phyloP scores from a whole-genome alignment of 2,888 invertebrate genomes.

The Mimumesa dahlbomi region DNA sequence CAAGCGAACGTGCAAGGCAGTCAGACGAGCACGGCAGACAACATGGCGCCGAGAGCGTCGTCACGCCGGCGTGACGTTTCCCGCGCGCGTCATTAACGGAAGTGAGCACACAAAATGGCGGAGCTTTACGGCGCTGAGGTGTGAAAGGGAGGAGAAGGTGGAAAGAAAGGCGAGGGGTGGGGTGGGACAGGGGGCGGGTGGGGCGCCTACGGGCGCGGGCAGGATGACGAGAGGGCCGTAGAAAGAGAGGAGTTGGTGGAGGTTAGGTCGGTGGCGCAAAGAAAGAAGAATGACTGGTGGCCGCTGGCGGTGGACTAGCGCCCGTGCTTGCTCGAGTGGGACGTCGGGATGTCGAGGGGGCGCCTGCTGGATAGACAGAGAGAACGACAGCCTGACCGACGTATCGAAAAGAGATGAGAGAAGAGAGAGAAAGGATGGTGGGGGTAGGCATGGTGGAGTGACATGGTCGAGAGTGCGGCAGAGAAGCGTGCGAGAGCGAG shows the following conservation, averaged over 20 bases:
- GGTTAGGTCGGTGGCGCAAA: conserved; percentile 70
- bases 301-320: conserved; percentile 65
- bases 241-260: conserved; percentile 61
- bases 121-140: conserved; percentile 72
- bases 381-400: conserved; percentile 22
- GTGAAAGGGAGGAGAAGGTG: conserved; percentile 70
- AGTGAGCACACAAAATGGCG: conserved; percentile 79
- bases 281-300: conserved; percentile 74
- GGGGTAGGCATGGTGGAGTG: conserved; percentile 22
- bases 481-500: conserved; percentile 7
- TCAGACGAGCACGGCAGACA: conserved; percentile 76
- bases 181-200: conserved; percentile 30
- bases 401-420: conserved; percentile 10
- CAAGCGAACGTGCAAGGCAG: conserved; percentile 47
- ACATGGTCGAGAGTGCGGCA: conserved; percentile 7
- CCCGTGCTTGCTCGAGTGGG: conserved; percentile 52
- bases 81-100: conserved; percentile 78
- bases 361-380: conserved; percentile 34
- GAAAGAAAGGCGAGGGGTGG: conserved; percentile 17
- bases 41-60: conserved; percentile 79
- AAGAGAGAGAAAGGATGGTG: conserved; percentile 20
- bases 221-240: conserved; percentile 55
- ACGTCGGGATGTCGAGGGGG: conserved; percentile 42
- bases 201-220: conserved; percentile 50
- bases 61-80: conserved; percentile 75